Percentiles rank a stretch among this genome's conserved stretches.
Conservation (phyloP, 2,797 vertebrate species). For the Borostomias antarcticus region DNA sequence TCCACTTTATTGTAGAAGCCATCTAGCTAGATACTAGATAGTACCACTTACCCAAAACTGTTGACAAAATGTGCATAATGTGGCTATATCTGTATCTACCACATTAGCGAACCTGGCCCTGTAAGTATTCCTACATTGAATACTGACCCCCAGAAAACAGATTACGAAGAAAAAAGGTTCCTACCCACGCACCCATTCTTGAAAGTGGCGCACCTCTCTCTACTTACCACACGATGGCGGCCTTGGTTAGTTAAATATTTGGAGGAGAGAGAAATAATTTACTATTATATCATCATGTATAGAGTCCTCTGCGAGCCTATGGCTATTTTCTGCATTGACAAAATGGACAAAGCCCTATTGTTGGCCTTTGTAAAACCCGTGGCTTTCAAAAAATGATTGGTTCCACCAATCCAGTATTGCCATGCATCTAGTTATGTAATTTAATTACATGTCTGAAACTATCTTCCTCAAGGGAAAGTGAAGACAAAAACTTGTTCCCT, state of each 20-base stretch:
- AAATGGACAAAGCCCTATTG: not conserved
- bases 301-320: not conserved
- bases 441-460: not conserved
- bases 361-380: too few relatives aligned
- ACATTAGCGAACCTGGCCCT: not conserved
- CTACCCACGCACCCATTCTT: too few relatives aligned
- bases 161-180: conserved; percentile 45
- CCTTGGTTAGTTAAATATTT: conserved; percentile 18
- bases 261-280: not conserved
- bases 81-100: conserved; percentile 7
- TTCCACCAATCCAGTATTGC: not conserved
- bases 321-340: not conserved
- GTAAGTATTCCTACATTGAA: conserved; percentile 18
- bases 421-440: not conserved
- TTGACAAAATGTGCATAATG: conserved; percentile 37
- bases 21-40: not conserved
- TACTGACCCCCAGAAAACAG: conserved; percentile 58
- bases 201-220: conserved; percentile 18
- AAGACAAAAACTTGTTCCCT: not conserved
- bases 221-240: conserved; percentile 43
- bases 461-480: not conserved
- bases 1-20: not conserved
- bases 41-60: conserved; percentile 27
- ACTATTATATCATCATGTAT: not conserved
- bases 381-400: too few relatives aligned